Evolutionary conservation across 2,888 invertebrate genomes (phyloP), one percentile per base, ranked within the genome.

Genomic region (Myathropa florea): DNA sequence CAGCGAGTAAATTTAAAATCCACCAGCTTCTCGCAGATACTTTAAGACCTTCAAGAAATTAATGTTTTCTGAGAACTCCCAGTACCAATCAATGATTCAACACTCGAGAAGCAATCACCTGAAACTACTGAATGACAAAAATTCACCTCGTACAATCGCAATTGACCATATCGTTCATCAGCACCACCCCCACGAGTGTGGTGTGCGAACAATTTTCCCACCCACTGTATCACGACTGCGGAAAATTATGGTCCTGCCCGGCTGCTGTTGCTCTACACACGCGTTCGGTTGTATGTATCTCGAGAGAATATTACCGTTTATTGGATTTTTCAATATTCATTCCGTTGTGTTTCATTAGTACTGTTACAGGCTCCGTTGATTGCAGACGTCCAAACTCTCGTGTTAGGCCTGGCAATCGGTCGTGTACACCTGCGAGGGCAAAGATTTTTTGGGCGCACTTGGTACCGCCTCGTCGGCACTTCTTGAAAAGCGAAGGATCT

Each of bases 321-420:
- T 83, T 86, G 83, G 86, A 86, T 83, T 86, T 86, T 86, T 86
- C 86, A 86, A 86, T 86, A 86, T 86, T 86, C 83, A 86, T 82
- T 83, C 71, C 23, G 76, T 86, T 75, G 83, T 75, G 78, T 90
- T 90, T 90, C 90, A 91, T 92, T 92, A 92, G 92, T 92, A 90
- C 90, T 91, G 90, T 91, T 90, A 91, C 92, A 91, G 91, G 92
- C 92, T 91, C 91, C 92, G 91, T 91, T 90, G 90, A 90, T 90
- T 90, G 90, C 91, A 90, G 92, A 91, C 91, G 92, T 90, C 88
- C 88, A 85, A 84, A 57, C 57, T 12, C 57, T 88, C 77, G 80
- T 55, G 55, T 57, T 18, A 72, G 68, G 67, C 55, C 33, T 33
- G 55, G 60, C 80, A 80, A 53, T 64, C 46, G 39, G 14, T 63